Conservation (phyloP, 2,113 vertebrate species). For the Chaenogobius annularis region DNA sequence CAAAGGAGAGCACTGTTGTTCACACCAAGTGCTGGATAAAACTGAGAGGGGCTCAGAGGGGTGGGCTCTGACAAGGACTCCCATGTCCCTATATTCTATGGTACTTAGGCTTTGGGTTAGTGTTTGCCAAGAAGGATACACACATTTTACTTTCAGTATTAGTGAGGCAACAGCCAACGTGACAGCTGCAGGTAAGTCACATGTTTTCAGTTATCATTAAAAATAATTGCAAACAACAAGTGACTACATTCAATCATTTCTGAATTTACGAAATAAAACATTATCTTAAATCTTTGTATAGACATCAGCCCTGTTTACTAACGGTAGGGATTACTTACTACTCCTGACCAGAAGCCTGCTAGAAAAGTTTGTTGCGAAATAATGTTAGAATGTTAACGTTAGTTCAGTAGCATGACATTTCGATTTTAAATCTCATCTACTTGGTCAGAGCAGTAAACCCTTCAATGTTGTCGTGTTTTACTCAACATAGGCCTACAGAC, state of each 20-base stretch:
- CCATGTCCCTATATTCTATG: not conserved
- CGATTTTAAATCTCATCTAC: not conserved
- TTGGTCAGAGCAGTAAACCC: not conserved
- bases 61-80: not conserved
- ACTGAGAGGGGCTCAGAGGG: not conserved
- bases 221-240: not conserved
- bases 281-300: not conserved
- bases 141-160: not conserved
- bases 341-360: conserved; percentile 19
- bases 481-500: not conserved
- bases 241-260: not conserved
- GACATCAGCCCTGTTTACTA: not conserved
- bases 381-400: too few species aligned
- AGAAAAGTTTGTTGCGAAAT: conserved; percentile 26
- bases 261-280: not conserved
- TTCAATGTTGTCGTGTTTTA: not conserved
- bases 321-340: not conserved
- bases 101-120: not conserved
- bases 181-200: too few species aligned
- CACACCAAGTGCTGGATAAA: not conserved
- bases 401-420: conserved; percentile 50
- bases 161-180: not conserved
- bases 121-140: not conserved
- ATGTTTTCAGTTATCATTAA: not conserved
- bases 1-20: conserved; percentile 6